These are phyloP conservation scores for Zeus faber DNA, from an alignment of 2,113 vertebrate genomes.

Conservation along the genomic window DNA sequence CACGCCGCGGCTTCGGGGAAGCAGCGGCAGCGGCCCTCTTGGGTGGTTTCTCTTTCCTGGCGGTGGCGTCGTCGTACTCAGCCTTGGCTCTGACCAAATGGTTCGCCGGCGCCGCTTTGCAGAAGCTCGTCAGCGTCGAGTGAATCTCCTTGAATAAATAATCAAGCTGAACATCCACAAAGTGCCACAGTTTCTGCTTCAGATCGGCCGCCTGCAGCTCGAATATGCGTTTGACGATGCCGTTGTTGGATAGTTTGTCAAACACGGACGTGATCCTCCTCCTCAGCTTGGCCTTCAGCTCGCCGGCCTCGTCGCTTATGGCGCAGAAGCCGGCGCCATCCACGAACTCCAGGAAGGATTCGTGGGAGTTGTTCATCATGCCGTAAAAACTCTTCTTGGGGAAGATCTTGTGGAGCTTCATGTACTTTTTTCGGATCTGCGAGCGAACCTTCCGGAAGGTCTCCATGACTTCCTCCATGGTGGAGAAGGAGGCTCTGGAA, in stretches of 20 bases:
- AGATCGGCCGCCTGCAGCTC: slow-evolving; percentile 86
- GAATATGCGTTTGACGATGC: slow-evolving; percentile 90
- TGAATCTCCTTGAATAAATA: slow-evolving; percentile 85
- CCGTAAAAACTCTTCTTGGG: slow-evolving; percentile 86
- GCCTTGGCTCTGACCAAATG: slow-evolving; percentile 2
- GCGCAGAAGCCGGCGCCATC: slow-evolving; percentile 81
- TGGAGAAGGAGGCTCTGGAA: slow-evolving; percentile 68
- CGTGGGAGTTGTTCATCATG: slow-evolving; percentile 86
- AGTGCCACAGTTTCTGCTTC: slow-evolving; percentile 93
- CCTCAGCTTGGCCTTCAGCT: slow-evolving; percentile 82
- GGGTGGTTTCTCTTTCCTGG: slow-evolving; percentile 36
- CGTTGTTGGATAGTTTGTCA: slow-evolving; percentile 85
- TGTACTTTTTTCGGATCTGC: slow-evolving; percentile 89
- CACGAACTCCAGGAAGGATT: slow-evolving; percentile 86
- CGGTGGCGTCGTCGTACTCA: slow-evolving; percentile 29
- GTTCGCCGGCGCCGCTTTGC: slow-evolving; percentile 43
- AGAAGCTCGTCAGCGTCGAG: slow-evolving; percentile 70
- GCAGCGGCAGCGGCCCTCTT: slow-evolving; percentile 42
- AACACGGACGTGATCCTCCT: slow-evolving; percentile 82
- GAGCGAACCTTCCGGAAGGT: slow-evolving; percentile 82
- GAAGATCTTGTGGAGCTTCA: slow-evolving; percentile 94
- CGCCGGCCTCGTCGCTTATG: slow-evolving; percentile 73
- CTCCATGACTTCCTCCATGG: slow-evolving; percentile 83
- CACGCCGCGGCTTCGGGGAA: slow-evolving; percentile 4
- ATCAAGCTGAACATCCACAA: slow-evolving; percentile 91